Evolutionary conservation across 2,113 vertebrate genomes (phyloP), one percentile per base, ranked within the genome.

Genomic region (Spilogale gracilis): DNA sequence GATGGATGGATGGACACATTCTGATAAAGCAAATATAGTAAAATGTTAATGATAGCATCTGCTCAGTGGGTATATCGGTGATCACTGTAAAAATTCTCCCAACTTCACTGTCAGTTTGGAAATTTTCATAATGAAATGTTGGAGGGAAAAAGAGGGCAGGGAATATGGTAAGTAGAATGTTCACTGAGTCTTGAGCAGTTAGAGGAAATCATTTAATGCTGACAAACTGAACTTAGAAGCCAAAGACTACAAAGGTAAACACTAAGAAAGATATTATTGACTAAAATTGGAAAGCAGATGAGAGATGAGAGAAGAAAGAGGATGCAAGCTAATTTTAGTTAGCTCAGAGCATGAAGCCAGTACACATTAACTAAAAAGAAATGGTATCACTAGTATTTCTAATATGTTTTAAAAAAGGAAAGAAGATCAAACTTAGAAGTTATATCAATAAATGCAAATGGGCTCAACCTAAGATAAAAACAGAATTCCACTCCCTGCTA

Each of bases 241-340:
- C 58, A 52, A 84, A 80, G 61, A 61, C 58, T n/a, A 48, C 45
- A 85, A 81, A 94, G 89, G 88, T 71, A 76, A 95, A 95, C 67
- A 60, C 50, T 50, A 17, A 65, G 80, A 87, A 93, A 96, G 67
- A 76, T 84, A 81, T 56, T 60, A 83, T 54, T 88, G 69, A 76
- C 89, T 89, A 89, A 97, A 96, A 48, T 78, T 95, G 88, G 50
- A 95, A 97, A 54, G 80, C 13, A 18, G 58, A 65, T 2, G 30
- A 94, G 69, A 89, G 79, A 69, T n/a, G n/a, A 91, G 27, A 87
- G 71, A 89, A 85, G 58, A 61, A 95, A 54, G 21, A 94, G 50
- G 11, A 67, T 50, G 14, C 23, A n/a, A 92, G 69, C n/a, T 92
- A 71, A 90, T 92, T 94, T 97, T 87, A 87, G 78, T 95, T 76